These are phyloP conservation scores for Epizoanthus fatuus DNA, from an alignment of 92 coral and sea anemone genomes.

Conservation along the genomic window DNA sequence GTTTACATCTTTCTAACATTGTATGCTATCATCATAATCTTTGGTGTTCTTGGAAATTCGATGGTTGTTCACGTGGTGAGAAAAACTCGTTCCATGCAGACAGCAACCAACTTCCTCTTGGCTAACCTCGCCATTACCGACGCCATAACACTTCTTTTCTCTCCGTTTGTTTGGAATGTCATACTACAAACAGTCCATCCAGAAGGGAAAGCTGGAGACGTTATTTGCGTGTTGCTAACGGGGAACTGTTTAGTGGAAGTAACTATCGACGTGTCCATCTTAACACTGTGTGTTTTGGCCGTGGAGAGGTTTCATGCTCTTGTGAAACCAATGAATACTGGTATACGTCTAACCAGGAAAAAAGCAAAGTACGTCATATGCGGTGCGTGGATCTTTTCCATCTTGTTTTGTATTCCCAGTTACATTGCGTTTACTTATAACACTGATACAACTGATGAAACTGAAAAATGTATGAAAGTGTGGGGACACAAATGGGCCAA, in stretches of 20 bases:
- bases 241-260: neutral
- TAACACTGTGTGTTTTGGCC: neutral
- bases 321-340: neutral
- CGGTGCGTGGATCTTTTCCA: neutral
- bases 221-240: neutral
- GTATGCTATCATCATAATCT: neutral
- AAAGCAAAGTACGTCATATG: neutral
- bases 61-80: conserved; percentile 10
- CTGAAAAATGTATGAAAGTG: neutral
- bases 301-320: conserved; percentile 3
- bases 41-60: neutral
- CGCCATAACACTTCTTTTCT: neutral
- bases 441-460: neutral
- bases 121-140: conserved; percentile 8
- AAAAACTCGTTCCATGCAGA: neutral
- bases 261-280: neutral
- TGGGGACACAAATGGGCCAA: conserved; percentile 23
- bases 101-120: conserved; percentile 7
- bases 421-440: neutral
- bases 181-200: neutral
- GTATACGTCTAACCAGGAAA: neutral
- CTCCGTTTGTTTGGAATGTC: neutral
- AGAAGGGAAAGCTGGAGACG: neutral
- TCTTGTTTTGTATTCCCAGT: neutral
- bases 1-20: neutral